Conservation (phyloP, 2,888 invertebrate species). For the Blera fallax region DNA sequence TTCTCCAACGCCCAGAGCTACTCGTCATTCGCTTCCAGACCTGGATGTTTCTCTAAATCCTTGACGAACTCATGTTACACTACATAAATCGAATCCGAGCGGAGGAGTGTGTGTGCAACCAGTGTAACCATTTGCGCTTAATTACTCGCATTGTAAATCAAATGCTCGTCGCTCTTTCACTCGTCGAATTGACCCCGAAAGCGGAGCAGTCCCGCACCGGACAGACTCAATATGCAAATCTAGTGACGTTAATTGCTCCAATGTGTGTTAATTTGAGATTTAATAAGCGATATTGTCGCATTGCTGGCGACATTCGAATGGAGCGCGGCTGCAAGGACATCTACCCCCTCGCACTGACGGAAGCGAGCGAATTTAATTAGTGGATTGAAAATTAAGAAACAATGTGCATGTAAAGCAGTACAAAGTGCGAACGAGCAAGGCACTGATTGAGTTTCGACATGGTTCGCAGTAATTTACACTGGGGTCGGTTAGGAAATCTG, state of each 20-base stretch:
- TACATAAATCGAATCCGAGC: conserved; percentile 13
- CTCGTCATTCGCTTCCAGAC: not conserved
- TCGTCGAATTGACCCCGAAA: conserved; percentile 51
- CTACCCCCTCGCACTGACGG: conserved; percentile 11
- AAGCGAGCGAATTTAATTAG: conserved; percentile 68
- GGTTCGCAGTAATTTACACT: conserved; percentile 56
- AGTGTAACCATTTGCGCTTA: conserved; percentile 64
- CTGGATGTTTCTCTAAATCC: conserved; percentile 12
- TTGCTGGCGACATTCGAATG: conserved; percentile 66
- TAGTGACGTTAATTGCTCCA: conserved; percentile 65
- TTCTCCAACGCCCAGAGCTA: conserved; percentile 63
- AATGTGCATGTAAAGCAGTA: conserved; percentile 62
- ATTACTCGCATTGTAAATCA: conserved; percentile 58
- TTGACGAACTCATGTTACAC: conserved; percentile 32
- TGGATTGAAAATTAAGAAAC: conserved; percentile 68
- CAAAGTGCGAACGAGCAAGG: conserved; percentile 64
- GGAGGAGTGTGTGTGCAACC: not conserved
- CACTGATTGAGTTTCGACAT: conserved; percentile 60
- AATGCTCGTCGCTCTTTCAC: conserved; percentile 1
- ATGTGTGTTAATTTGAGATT: conserved; percentile 72
- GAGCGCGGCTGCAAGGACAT: conserved; percentile 46
- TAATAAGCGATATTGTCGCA: conserved; percentile 71
- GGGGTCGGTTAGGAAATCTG: conserved; percentile 44
- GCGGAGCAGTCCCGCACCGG: not conserved
- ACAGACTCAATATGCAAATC: conserved; percentile 68